Evolutionary conservation across 2,797 vertebrate genomes (phyloP).

Genomic region (Mionectes olivaceus): DNA sequence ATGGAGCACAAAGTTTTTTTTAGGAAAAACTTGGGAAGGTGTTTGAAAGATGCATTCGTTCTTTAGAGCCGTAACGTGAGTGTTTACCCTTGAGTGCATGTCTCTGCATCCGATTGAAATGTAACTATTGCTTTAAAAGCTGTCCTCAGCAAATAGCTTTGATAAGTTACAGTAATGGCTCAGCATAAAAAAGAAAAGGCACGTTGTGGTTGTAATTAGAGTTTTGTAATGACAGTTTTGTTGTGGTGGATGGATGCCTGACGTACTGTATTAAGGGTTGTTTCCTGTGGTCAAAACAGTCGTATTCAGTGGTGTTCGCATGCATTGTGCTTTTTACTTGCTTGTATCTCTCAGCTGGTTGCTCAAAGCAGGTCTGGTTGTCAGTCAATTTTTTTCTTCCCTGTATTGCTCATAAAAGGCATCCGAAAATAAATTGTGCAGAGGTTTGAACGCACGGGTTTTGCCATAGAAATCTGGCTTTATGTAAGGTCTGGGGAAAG

Average conservation of each 20-base stretch:
- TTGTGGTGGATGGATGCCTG: neutral
- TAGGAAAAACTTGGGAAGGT: neutral
- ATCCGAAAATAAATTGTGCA: neutral
- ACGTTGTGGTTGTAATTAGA: neutral
- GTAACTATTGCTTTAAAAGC: neutral
- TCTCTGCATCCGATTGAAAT: neutral
- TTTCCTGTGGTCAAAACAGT: neutral
- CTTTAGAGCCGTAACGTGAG: neutral
- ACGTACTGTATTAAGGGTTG: neutral
- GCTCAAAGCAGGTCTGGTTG: neutral
- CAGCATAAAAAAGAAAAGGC: no score
- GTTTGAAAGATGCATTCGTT: neutral
- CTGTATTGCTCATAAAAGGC: neutral
- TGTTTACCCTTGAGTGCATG: neutral
- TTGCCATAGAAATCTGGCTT: neutral
- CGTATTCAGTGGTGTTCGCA: accelerated
- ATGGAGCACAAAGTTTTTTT: neutral
- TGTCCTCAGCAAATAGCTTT: neutral
- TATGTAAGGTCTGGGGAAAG: neutral
- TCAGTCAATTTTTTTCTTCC: neutral
- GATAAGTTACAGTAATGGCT: neutral
- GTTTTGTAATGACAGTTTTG: neutral
- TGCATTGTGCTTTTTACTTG: neutral
- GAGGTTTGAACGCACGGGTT: neutral
- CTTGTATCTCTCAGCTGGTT: neutral